phyloP scores from a whole-genome alignment of 2,888 invertebrate species.

The Mylabris sibirica region DNA sequence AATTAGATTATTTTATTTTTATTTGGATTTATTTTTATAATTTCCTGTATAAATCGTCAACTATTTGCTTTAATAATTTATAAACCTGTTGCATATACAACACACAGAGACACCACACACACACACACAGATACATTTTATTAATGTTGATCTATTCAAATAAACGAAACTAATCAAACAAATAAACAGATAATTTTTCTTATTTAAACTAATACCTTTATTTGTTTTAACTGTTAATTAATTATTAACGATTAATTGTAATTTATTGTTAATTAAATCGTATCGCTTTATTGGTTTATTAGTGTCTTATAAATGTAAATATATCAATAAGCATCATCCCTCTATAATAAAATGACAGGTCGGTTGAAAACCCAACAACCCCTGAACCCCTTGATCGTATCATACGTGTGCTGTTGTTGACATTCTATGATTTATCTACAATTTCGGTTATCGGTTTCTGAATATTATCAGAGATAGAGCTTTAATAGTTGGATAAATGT shows the following conservation, averaged over 20 bases:
- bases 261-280: neutral
- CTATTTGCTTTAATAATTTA: constrained; percentile 3
- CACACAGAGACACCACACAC: neutral
- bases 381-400: constrained; percentile 29
- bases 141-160: neutral
- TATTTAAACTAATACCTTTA: neutral
- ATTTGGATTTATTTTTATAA: neutral
- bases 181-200: constrained; percentile 7
- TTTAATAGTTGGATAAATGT: neutral
- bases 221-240: neutral
- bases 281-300: no score
- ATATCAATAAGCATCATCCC: no score
- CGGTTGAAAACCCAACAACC: constrained; percentile 21
- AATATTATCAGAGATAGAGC: neutral
- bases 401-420: constrained; percentile 30
- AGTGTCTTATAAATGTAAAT: no score
- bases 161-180: neutral
- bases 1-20: neutral
- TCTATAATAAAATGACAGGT: no score
- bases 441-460: neutral
- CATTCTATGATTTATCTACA: constrained; percentile 29
- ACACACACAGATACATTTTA: neutral
- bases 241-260: neutral
- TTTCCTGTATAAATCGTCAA: neutral
- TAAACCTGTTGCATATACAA: constrained; percentile 7